Base-by-base conservation (phyloP, 2,113 vertebrate species). In the Sakesphorus luctuosus region DNA sequence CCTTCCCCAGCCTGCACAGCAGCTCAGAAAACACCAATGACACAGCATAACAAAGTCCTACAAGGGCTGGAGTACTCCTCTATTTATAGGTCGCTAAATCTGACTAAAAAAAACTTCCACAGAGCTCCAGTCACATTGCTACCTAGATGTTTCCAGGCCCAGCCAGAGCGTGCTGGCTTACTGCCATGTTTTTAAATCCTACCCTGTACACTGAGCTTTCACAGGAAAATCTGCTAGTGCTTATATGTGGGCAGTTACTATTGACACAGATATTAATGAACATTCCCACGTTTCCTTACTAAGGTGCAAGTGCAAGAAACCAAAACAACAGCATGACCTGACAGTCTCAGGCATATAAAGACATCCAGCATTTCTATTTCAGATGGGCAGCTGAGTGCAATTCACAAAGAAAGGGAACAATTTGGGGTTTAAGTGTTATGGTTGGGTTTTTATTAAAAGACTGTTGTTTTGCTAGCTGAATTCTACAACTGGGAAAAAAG, bases 11-110 rank as follows among this genome's bases (percentile, higher is more conserved):
- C 44, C 85, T 50, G 75, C 72, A 55, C n/a, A 80, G 83, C 72
- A 92, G 67, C 75, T 90, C 85, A 73, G 75, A 84, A 93, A 94
- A 90, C 63, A 96, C 65, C 94, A 92, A 92, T 93, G 94, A 93
- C 83, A 84, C 83, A 96, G 95, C 94, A 86, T 19, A 92, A 89
- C 91, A 55, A 93, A 74, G 86, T 62, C 80, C 85, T 93, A 59
- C 89, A 89, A 86, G 83, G 72, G 20, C 72, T 94, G 68, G 90
- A 96, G 92, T 77, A 74, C 68, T 95, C 61, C 62, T 93, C 92
- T 93, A 90, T 96, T 96, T 93, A 94, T 94, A 95, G 93, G 35
- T 86, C 2, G 17, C 76, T 94, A 93, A 94, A 89, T 81, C 80
- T 72, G 86, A 95, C 75, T 59, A 11, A 79, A 92, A 91, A 62